Conservation (phyloP, 1,140 invertebrate species). For the Paracyclopina nana region DNA sequence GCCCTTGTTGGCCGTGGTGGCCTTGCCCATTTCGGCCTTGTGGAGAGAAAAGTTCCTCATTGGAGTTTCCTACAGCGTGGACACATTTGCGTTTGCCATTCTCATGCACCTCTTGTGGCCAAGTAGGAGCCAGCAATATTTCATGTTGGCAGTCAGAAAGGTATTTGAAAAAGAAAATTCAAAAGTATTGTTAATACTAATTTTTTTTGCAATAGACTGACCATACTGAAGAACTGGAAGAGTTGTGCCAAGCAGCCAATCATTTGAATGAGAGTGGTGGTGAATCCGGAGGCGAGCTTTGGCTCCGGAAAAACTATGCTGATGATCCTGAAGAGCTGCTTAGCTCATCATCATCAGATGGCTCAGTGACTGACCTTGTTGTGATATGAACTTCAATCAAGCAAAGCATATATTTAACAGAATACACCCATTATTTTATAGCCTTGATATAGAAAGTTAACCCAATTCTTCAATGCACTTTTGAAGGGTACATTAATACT, state of each 20-base stretch:
- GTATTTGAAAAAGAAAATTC: not conserved
- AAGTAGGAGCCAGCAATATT: slow-evolving; percentile 68
- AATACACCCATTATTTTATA: too few relatives aligned
- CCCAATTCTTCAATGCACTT: too few relatives aligned
- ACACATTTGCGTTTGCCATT: slow-evolving; percentile 78
- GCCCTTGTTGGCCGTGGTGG: slow-evolving; percentile 77
- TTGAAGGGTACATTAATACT: too few relatives aligned
- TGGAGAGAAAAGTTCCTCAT: slow-evolving; percentile 87
- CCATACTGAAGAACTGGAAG: slow-evolving; percentile 58
- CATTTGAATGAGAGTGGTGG: not conserved
- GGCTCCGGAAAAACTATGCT: too few relatives aligned
- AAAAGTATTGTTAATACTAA: not conserved
- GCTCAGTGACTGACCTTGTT: too few relatives aligned
- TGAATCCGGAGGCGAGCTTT: too few relatives aligned
- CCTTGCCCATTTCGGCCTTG: slow-evolving; percentile 71
- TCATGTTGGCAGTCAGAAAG: slow-evolving; percentile 36
- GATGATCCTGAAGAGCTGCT: too few relatives aligned
- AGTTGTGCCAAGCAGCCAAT: slow-evolving; percentile 68
- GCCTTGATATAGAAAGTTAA: too few relatives aligned
- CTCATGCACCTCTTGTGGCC: slow-evolving; percentile 87
- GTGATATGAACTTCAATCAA: too few relatives aligned
- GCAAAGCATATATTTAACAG: too few relatives aligned
- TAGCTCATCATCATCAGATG: too few relatives aligned
- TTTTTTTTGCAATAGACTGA: slow-evolving; percentile 30
- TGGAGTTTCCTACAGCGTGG: slow-evolving; percentile 83